These are phyloP conservation scores for Drosophila seclusa DNA, from an alignment of 2,888 invertebrate species.

Conservation along the genomic window DNA sequence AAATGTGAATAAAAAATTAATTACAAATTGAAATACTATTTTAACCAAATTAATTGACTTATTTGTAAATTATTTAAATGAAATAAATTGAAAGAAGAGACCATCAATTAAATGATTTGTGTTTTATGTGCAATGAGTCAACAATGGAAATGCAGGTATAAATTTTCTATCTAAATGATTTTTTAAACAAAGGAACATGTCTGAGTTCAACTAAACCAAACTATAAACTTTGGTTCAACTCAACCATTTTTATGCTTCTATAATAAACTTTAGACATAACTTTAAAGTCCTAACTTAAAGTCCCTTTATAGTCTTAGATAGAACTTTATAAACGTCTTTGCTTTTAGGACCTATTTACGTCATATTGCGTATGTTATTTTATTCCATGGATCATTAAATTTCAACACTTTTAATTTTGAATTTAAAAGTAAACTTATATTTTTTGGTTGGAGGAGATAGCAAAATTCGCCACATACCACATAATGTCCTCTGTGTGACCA, in stretches of 20 bases:
- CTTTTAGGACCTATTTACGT: background rate
- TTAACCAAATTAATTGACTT: background rate
- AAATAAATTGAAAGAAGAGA: background rate
- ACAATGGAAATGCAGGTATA: background rate
- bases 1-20: background rate
- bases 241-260: background rate
- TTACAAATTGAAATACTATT: background rate
- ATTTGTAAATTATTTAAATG: background rate
- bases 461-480: constrained; percentile 88
- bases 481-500: constrained; percentile 97
- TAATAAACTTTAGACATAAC: background rate
- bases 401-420: background rate
- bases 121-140: background rate
- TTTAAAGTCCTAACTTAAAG: background rate
- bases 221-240: background rate
- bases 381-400: background rate
- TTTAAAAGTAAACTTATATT: background rate
- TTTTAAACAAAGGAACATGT: background rate
- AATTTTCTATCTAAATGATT: background rate
- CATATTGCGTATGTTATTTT: no score
- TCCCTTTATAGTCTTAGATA: background rate
- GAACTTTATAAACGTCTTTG: background rate
- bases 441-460: background rate
- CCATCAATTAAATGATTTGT: background rate
- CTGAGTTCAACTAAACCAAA: background rate